These are phyloP conservation scores for Cotesia chilonis DNA, from an alignment of 1,140 invertebrate genomes.

Conservation along the genomic window DNA sequence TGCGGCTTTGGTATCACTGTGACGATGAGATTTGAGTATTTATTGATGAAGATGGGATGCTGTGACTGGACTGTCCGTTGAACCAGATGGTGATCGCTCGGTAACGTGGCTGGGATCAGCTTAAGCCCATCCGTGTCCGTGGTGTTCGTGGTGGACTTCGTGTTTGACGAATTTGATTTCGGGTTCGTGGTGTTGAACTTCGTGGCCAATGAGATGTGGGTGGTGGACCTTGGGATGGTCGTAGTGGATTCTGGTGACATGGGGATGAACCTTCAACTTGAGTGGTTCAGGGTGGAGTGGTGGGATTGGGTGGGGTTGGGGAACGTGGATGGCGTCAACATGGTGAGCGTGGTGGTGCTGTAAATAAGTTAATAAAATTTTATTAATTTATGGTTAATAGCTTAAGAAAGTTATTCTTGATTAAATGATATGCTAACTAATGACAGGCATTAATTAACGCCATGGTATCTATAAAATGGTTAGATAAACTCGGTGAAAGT, in stretches of 20 bases:
- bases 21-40: slow-evolving; percentile 40
- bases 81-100: slow-evolving; percentile 30
- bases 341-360: slow-evolving; percentile 49
- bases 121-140: slow-evolving; percentile 44
- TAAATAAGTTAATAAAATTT: slow-evolving; percentile 10
- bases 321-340: slow-evolving; percentile 52
- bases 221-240: slow-evolving; percentile 46
- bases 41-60: neutral
- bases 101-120: neutral
- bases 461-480: neutral
- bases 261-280: slow-evolving; percentile 51
- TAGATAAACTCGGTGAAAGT: slow-evolving; percentile 1
- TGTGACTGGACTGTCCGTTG: neutral
- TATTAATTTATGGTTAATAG: neutral
- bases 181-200: slow-evolving; percentile 52
- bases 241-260: slow-evolving; percentile 52
- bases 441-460: slow-evolving; percentile 1
- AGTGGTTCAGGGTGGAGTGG: slow-evolving; percentile 57
- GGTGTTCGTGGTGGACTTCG: slow-evolving; percentile 47
- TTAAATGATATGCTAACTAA: neutral
- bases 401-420: neutral
- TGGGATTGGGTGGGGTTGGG: slow-evolving; percentile 55
- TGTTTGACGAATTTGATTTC: slow-evolving; percentile 53
- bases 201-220: slow-evolving; percentile 59
- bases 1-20: no score